Base-by-base conservation (phyloP, 2,888 invertebrate species). In the Unio delphinus region DNA sequence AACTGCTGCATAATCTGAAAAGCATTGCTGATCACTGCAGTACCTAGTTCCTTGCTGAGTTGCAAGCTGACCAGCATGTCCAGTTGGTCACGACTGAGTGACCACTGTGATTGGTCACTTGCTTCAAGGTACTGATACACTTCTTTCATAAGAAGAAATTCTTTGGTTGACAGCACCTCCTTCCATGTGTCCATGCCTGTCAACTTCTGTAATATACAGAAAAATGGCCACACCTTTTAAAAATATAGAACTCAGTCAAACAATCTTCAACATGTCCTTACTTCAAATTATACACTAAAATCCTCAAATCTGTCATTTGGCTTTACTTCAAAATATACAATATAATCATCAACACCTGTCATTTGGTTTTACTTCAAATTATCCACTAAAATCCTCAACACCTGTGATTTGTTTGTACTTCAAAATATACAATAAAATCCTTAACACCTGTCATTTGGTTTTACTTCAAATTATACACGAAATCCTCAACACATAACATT, bases 71-170 rank as follows among this genome's bases (percentile, higher is more conserved):
- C 73, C 55, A 83, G 63, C 23, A 73, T 61, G 34, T 75, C 74
- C 34, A 83, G 68, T 69, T 83, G 83, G 57, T 79, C 75, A 67
- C 76, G 76, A 55, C 80, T 76, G 17, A 81, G 71, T 6, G 82
- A 81, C 80, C 81, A 83, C 15, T 68, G 68, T 11, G 73, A 65
- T 18, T 68, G 64, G 28, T 79, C 67, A 34, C 54, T 62, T 17
- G 69, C 65, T n/a, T 64, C 61, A 23, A 80, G 66, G 65, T 79
- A 82, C 20, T 81, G 81, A 64, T 79, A 74, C 7, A 79, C 69
- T 55, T 83, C 82, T 58, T 72, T 74, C 30, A 81, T 62, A 54
- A 71, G 58, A 30, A 57, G 64, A 30, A 68, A 63, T 34, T 78
- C 77, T 23, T 61, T 62, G 15, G 67, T 55, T 15, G 76, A 70